Evolutionary conservation across 2,888 invertebrate species (phyloP), one percentile per base, ranked within the genome.

Genomic region (Torymus texanus): DNA sequence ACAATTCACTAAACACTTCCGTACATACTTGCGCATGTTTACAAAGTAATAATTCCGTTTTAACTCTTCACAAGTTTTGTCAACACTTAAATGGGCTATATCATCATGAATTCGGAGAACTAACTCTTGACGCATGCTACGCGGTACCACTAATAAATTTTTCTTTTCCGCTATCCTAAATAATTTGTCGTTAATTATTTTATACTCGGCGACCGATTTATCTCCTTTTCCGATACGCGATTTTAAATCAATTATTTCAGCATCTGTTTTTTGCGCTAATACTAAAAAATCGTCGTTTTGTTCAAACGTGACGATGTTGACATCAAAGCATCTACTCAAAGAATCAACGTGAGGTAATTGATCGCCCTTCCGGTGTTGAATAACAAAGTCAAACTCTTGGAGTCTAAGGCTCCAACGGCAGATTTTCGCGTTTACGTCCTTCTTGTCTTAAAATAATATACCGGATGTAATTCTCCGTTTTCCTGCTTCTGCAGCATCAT

Each of bases 41-140:
- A 58, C 16, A 58, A 58, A 58, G n/a, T 58, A 58, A 13, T 13
- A 62, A 5, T 14, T 50, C 1, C 24, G 24, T n/a, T 14, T 10
- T 41, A 63, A 16, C 41, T 50, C 65, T 3, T 16, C 4, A 50
- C 41, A 55, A 0, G 83, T 83, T 72, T 83, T 83, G 67, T 83
- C 83, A 11, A 83, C 71, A 12, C 81, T 83, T 58, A 83, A 71
- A 74, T 83, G 82, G 21, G 70, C 75, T 13, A 81, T 29, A 14
- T 68, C 68, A n/a, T 63, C 56, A 56, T 84, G 83, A 3, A 78
- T 72, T 12, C 78, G 73, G 11, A 80, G 53, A 10, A 84, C 72
- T 18, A 84, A 59, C 5, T 84, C 82, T 51, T 55, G 41, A 16
- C 82, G 61, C 61, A 83, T 75, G 13, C 81, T 78, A 3, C 77